phyloP scores from a whole-genome alignment of 2,888 invertebrate species.

The Plagiodera versicolora region DNA sequence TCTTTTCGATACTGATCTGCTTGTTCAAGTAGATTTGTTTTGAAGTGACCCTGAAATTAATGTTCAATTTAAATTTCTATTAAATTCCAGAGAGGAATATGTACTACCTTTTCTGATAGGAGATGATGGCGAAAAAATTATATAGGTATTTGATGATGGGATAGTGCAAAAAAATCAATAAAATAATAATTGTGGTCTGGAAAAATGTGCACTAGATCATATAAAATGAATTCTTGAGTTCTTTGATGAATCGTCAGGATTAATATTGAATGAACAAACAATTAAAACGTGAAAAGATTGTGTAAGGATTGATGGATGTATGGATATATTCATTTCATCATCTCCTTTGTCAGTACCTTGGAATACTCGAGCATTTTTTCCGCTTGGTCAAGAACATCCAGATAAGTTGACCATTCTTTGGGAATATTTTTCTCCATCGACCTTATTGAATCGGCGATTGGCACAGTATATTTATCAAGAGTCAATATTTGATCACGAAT shows the following conservation, averaged over 20 bases:
- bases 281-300: neutral
- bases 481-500: slow-evolving; percentile 75
- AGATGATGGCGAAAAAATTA: neutral
- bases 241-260: too few species aligned
- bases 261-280: neutral
- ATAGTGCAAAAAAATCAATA: neutral
- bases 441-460: slow-evolving; percentile 64
- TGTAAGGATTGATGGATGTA: slow-evolving; percentile 11
- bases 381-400: slow-evolving; percentile 68
- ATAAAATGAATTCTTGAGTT: too few species aligned
- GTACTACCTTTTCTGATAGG: neutral
- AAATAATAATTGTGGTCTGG: too few species aligned
- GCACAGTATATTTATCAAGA: slow-evolving; percentile 74
- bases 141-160: neutral
- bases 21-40: slow-evolving; percentile 68
- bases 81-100: neutral
- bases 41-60: slow-evolving; percentile 63
- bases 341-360: slow-evolving; percentile 57
- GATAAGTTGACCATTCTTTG: slow-evolving; percentile 70
- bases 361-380: slow-evolving; percentile 73
- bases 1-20: slow-evolving; percentile 73
- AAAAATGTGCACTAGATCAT: too few species aligned
- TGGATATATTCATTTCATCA: slow-evolving; percentile 12
- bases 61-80: neutral
- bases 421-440: slow-evolving; percentile 63